phyloP scores from a whole-genome alignment of 2,113 vertebrate species.

The Saiga tatarica region DNA sequence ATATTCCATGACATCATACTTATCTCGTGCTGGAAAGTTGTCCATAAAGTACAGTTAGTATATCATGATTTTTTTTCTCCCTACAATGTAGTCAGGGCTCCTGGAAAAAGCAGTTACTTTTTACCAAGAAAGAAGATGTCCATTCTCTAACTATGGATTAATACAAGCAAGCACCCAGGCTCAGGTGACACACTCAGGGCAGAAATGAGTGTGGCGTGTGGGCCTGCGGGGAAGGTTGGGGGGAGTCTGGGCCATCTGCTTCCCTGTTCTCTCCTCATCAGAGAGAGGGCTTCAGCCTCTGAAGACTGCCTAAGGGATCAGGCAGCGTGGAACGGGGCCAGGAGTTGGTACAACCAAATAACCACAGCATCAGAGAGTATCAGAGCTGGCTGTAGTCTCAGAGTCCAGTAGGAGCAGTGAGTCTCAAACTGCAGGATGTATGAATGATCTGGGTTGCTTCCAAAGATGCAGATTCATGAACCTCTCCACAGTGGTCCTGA shows the following conservation, averaged over 20 bases:
- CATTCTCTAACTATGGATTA: not conserved
- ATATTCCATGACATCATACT: not conserved
- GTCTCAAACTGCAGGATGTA: not conserved
- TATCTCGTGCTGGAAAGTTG: not conserved
- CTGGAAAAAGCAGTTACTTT: not conserved
- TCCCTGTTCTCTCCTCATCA: not conserved
- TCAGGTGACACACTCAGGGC: not conserved
- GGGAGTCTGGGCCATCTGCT: not conserved
- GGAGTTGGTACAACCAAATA: not conserved
- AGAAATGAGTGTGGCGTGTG: not conserved
- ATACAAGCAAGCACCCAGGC: not conserved
- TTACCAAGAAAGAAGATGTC: not conserved
- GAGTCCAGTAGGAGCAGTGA: not conserved
- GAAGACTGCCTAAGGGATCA: not conserved
- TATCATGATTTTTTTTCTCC: not conserved
- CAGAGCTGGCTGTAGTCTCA: not conserved
- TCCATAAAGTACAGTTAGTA: not conserved
- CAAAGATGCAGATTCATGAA: not conserved
- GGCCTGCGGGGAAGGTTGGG: rapidly evolving
- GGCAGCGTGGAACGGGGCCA: no score
- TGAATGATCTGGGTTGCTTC: not conserved
- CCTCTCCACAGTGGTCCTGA: not conserved
- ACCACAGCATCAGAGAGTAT: not conserved
- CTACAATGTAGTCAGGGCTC: not conserved
- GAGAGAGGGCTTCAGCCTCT: not conserved